Evolutionary conservation across 2,797 vertebrate species (phyloP).

Genomic region (Liparis tanakae): DNA sequence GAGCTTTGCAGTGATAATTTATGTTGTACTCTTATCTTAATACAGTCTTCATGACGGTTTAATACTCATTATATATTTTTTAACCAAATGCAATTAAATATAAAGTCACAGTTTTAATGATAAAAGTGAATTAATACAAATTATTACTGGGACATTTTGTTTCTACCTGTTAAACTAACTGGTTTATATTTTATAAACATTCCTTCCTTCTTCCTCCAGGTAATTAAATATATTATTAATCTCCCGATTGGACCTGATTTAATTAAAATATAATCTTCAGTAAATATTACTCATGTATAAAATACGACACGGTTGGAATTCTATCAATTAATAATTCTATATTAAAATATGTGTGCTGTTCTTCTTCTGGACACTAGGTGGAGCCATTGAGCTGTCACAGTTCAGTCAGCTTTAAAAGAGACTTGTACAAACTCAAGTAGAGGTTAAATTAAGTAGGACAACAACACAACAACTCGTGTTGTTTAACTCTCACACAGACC

Average conservation of each 20-base stretch:
- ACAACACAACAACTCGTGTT: not conserved
- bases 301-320: not conserved
- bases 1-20: not conserved
- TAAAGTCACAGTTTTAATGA: not conserved
- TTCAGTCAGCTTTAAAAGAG: not conserved
- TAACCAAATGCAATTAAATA: not conserved
- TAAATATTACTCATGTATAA: not conserved
- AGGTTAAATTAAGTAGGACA: not conserved
- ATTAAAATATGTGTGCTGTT: not conserved
- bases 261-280: not conserved
- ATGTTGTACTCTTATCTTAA: not conserved
- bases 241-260: not conserved
- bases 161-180: not conserved
- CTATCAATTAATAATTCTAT: no score
- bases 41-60: not conserved
- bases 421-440: not conserved
- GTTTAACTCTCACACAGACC: not conserved
- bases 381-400: not conserved
- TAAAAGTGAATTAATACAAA: not conserved
- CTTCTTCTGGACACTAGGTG: slow-evolving; percentile 39
- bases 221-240: not conserved
- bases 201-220: rapidly evolving
- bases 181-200: not conserved
- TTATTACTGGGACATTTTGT: not conserved
- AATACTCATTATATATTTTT: no score